Percentiles rank a stretch among this genome's conserved stretches.
These are phyloP conservation scores for Aythya fuligula DNA, from an alignment of 2,797 vertebrate genomes.

Conservation along the genomic window DNA sequence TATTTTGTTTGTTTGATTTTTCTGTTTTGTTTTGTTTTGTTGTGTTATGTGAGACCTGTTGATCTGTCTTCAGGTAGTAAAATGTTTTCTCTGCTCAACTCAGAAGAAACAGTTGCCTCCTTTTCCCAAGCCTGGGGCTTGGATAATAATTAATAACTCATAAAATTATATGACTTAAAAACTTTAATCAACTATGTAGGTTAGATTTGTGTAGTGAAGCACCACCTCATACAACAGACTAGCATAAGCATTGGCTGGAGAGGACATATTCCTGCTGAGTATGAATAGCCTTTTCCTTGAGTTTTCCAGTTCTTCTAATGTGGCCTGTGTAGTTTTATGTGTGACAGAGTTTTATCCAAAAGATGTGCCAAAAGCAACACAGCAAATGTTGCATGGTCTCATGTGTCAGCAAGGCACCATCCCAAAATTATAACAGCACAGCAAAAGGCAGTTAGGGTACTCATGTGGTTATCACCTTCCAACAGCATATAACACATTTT, in stretches of 20 bases:
- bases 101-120: neutral
- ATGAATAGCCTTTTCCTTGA: neutral
- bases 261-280: neutral
- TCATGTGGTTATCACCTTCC: neutral
- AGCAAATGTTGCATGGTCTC: neutral
- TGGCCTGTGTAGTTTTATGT: neutral
- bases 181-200: neutral
- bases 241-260: neutral
- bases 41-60: neutral
- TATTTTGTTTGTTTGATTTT: too few relatives aligned
- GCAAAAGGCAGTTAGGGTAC: accelerated
- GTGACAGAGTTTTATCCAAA: neutral
- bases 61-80: neutral
- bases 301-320: neutral
- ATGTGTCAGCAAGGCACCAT: neutral
- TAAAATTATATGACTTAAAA: neutral
- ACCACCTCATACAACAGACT: neutral
- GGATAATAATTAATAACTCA: neutral
- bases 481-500: accelerated
- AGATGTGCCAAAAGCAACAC: neutral
- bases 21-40: neutral
- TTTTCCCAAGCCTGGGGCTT: neutral
- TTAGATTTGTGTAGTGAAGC: neutral
- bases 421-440: accelerated
- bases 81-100: neutral